phyloP scores from a whole-genome alignment of 1,140 invertebrate genomes.

The Cydia splendana region DNA sequence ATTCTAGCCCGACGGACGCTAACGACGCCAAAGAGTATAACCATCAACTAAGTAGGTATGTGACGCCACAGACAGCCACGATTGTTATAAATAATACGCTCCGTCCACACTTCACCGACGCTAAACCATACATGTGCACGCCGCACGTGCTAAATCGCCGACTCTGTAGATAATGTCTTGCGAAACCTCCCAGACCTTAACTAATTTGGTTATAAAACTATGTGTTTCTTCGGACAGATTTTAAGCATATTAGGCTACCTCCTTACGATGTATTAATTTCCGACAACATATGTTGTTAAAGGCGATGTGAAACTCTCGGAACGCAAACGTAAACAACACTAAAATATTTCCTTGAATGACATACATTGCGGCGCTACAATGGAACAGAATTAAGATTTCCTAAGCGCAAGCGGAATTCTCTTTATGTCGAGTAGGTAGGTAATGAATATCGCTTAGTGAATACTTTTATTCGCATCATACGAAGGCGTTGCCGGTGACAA shows the following conservation, averaged over 20 bases:
- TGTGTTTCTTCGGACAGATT: neutral
- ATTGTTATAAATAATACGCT: conserved; percentile 31
- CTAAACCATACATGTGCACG: conserved; percentile 24
- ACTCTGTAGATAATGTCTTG: conserved; percentile 27
- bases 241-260: neutral
- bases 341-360: neutral
- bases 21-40: conserved; percentile 5
- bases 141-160: conserved; percentile 26
- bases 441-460: conserved; percentile 3
- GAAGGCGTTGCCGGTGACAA: conserved; percentile 16
- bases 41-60: conserved; percentile 14
- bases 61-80: conserved; percentile 21
- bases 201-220: conserved; percentile 7
- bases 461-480: conserved; percentile 24
- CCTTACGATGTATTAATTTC: conserved; percentile 1
- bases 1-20: neutral
- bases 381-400: neutral
- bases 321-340: conserved; percentile 5
- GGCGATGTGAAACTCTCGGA: conserved; percentile 6
- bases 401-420: neutral
- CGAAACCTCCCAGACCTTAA: conserved; percentile 5
- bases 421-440: conserved; percentile 29
- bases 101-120: conserved; percentile 9
- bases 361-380: conserved; percentile 19
- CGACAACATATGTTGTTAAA: conserved; percentile 14